A percentile compares a stretch with the other conserved stretches of the same genome.
These are phyloP conservation scores for Eumaeus atala DNA, from an alignment of 1,140 invertebrate species.

Conservation along the genomic window DNA sequence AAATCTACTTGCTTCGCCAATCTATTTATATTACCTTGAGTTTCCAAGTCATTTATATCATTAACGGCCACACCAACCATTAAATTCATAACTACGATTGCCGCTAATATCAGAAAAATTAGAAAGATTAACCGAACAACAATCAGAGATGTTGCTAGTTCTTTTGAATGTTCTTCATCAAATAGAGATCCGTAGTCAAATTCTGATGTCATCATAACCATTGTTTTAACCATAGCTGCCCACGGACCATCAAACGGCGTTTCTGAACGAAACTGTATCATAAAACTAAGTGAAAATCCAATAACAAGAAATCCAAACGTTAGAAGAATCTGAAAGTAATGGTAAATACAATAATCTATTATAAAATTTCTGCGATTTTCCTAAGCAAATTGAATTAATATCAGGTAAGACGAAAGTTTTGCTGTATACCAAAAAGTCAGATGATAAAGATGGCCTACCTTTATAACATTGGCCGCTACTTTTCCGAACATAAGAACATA, in stretches of 20 bases:
- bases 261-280: slow-evolving; percentile 68
- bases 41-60: slow-evolving; percentile 76
- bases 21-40: slow-evolving; percentile 68
- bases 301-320: slow-evolving; percentile 71
- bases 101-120: slow-evolving; percentile 76
- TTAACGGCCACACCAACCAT: slow-evolving; percentile 79
- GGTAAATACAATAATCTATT: slow-evolving; percentile 11
- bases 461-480: slow-evolving; percentile 67
- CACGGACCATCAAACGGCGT: slow-evolving; percentile 64
- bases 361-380: no score
- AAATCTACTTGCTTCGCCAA: slow-evolving; percentile 69
- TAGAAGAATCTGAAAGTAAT: slow-evolving; percentile 61
- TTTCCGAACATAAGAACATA: slow-evolving; percentile 74
- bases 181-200: slow-evolving; percentile 71
- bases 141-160: slow-evolving; percentile 44
- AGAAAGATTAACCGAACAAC: slow-evolving; percentile 75
- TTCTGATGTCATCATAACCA: slow-evolving; percentile 77
- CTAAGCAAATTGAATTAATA: no score
- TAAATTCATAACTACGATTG: slow-evolving; percentile 78
- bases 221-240: slow-evolving; percentile 70
- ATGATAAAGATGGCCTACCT: slow-evolving; percentile 39
- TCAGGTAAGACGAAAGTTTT: background rate
- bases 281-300: slow-evolving; percentile 74
- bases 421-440: background rate
- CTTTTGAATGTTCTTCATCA: slow-evolving; percentile 43